phyloP scores from a whole-genome alignment of 2,113 vertebrate genomes.

The Gopherus evgoodei region DNA sequence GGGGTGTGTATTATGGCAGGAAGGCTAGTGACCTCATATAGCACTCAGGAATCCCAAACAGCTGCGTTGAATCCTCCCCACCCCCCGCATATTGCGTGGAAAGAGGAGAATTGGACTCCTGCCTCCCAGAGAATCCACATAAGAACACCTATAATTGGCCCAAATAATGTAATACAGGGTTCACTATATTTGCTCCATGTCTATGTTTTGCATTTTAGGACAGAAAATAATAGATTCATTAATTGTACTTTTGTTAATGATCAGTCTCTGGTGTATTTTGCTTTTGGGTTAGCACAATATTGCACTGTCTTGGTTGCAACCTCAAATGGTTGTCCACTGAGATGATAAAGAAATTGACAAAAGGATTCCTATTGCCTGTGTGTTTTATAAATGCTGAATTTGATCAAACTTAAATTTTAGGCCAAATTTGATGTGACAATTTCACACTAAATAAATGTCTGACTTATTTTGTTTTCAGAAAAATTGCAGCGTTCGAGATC shows the following conservation, averaged over 20 bases:
- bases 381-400: not conserved
- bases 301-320: not conserved
- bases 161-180: not conserved
- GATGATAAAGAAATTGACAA: not conserved
- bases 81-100: not conserved
- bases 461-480: slow-evolving; percentile 65
- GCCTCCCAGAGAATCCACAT: not conserved
- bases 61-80: not conserved
- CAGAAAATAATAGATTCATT: not conserved
- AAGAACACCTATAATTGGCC: not conserved
- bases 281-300: not conserved
- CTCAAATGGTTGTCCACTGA: not conserved
- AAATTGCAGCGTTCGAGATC: slow-evolving; percentile 74
- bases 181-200: not conserved
- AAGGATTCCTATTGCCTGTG: not conserved
- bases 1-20: not conserved
- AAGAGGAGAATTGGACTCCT: not conserved
- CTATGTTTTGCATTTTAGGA: not conserved
- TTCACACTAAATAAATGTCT: not conserved
- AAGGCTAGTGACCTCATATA: not conserved
- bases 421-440: rapidly evolving
- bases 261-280: not conserved
- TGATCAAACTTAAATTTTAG: not conserved
- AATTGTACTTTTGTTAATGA: not conserved
- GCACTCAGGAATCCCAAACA: not conserved